Evolutionary conservation across 2,888 invertebrate species (phyloP), one percentile per base, ranked within the genome.

Genomic region (Hesperia comma): DNA sequence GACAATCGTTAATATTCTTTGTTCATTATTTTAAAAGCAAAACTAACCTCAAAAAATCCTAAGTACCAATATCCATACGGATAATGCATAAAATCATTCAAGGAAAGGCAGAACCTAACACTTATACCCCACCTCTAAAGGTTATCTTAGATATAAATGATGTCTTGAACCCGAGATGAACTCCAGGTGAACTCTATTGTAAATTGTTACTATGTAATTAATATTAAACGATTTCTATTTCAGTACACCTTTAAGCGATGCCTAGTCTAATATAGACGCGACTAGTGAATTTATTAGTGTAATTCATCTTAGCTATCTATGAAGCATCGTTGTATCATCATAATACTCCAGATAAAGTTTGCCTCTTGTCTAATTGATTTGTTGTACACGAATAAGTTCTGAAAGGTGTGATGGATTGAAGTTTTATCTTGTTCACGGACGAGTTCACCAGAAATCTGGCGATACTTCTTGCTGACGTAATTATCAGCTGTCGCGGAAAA

Each of bases 361-460:
- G 19, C 46, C 17, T 1, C 19, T 19, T 46, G 19, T 19, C 19
- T 49, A 49, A 49, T 49, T 19, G 19, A 17, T 49, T 49, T 19
- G 19, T 49, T 49, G 49, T 49, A 19, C 49, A 19, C 17, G 46
- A 17, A 56, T 43, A 63, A 63, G 49, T 40, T 40, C 37, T n/a
- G 12, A 4, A 15, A 14, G 41, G 57, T 64, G 49, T 64, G 64
- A 64, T 64, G 41, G 58, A 64, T 64, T 40, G 53, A 33, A 54
- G 53, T 64, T 60, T 64, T 64, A 64, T 64, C 64, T 41, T 43
- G 51, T 58, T 64, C 33, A 64, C 53, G 53, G 64, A 17, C 43
- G 64, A 64, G 32, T 41, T 53, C 57, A 53, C 64, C 43, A 41
- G 19, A 53, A 64, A 64, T 58, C 41, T 64, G 64, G 53, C 63